Conservation (phyloP, 2,113 vertebrate genomes). For the Proterorhinus semilunaris region DNA sequence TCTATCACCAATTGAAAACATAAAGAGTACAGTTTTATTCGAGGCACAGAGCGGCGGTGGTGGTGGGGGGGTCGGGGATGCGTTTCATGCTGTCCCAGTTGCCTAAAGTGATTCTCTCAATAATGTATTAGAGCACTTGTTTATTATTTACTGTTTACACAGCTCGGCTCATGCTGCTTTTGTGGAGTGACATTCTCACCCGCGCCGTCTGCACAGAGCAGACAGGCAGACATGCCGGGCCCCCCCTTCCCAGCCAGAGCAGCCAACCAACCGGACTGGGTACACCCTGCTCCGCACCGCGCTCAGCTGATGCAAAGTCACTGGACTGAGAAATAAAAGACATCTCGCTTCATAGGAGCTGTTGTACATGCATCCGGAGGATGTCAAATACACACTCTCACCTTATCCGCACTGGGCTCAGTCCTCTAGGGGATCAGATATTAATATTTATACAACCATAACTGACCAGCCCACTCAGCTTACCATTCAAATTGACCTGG, state of each 20-base stretch:
- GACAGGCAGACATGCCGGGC: constrained; percentile 57
- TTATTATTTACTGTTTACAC: constrained; percentile 83
- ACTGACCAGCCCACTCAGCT: constrained; percentile 33
- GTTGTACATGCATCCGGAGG: constrained; percentile 67
- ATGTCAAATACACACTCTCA: constrained; percentile 64
- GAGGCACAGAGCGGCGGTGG: constrained; percentile 14
- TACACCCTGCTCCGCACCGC: constrained; percentile 53
- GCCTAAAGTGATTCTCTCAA: constrained; percentile 78
- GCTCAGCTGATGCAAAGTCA: constrained; percentile 64
- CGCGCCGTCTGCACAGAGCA: constrained; percentile 55
- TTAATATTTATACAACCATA: constrained; percentile 67
- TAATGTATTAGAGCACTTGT: constrained; percentile 79
- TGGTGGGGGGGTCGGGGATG: constrained; percentile 23
- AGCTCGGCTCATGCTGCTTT: constrained; percentile 68
- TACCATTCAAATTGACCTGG: constrained; percentile 23
- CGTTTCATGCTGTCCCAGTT: constrained; percentile 73
- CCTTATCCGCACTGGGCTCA: constrained; percentile 39
- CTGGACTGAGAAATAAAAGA: constrained; percentile 78
- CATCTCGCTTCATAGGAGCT: constrained; percentile 68
- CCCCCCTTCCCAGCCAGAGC: constrained; percentile 46
- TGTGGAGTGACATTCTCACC: constrained; percentile 67
- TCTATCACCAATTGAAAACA: constrained; percentile 52
- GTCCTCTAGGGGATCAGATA: constrained; percentile 31
- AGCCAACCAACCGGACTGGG: constrained; percentile 55
- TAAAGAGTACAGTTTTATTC: constrained; percentile 56